Evolutionary conservation across 2,888 invertebrate species (phyloP).

Genomic region (Pediacus dermestoides): DNA sequence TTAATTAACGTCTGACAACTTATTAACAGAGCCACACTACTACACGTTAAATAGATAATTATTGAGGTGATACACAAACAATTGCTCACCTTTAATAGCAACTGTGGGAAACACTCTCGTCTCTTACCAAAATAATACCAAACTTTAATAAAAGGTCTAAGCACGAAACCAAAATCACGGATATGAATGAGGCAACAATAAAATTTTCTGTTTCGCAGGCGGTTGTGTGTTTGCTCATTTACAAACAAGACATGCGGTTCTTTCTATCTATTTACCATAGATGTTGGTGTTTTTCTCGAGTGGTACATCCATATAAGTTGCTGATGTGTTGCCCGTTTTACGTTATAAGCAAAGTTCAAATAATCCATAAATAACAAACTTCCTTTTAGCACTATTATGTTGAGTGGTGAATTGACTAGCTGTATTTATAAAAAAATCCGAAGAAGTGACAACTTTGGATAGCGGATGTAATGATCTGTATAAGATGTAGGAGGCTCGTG

Average conservation of each 20-base stretch:
- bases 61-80: not conserved
- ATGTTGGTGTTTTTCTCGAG: no score
- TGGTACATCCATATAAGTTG: slow-evolving; percentile 18
- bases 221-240: no score
- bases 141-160: no score
- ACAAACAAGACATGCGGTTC: no score
- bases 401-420: slow-evolving; percentile 6
- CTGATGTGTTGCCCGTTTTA: slow-evolving; percentile 16
- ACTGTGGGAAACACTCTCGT: no score
- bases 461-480: slow-evolving; percentile 27
- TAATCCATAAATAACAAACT: slow-evolving; percentile 35
- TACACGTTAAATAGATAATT: slow-evolving; percentile 4
- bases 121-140: no score
- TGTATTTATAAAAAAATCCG: no score
- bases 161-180: no score
- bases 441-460: slow-evolving; percentile 16
- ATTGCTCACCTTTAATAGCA: not conserved
- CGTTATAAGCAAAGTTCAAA: slow-evolving; percentile 34
- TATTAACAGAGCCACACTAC: not conserved
- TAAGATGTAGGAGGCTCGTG: slow-evolving; percentile 33
- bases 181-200: no score
- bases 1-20: slow-evolving; percentile 4
- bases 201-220: no score
- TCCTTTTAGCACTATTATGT: slow-evolving; percentile 24
- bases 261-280: no score